A percentile compares a stretch with the other conserved stretches of the same genome.
phyloP scores from a whole-genome alignment of 2,113 vertebrate genomes.

The Nycticebus coucang region DNA sequence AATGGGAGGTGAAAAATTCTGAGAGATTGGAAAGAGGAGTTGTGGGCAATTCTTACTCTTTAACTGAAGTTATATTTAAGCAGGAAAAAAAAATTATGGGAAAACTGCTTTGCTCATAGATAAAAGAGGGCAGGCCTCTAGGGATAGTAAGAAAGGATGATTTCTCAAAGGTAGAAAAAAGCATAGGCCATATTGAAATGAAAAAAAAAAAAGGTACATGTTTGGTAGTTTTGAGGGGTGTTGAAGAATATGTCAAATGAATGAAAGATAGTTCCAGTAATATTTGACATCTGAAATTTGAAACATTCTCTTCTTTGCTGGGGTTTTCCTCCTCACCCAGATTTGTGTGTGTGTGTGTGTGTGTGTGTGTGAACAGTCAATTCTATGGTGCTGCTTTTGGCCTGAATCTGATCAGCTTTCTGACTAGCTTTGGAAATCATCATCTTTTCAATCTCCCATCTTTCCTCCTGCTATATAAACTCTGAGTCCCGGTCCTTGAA shows the following conservation, averaged over 20 bases:
- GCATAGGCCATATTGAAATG: neutral
- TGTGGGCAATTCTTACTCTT: neutral
- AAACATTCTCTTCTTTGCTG: neutral
- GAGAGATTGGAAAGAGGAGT: neutral
- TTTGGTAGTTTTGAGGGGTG: neutral
- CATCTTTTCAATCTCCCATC: neutral
- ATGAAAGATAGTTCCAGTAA: neutral
- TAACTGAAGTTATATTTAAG: neutral
- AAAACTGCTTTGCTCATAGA: neutral
- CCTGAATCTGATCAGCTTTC: neutral
- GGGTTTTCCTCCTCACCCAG: neutral
- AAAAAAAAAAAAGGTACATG: neutral
- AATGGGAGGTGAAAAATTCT: neutral
- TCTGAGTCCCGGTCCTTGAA: neutral
- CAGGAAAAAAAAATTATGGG: neutral
- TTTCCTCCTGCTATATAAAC: neutral
- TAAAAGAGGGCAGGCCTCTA: neutral
- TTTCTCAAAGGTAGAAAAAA: neutral
- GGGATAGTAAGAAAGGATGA: neutral
- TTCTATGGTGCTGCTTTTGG: neutral
- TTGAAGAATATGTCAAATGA: neutral
- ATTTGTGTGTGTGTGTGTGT: no score
- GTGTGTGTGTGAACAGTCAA: neutral
- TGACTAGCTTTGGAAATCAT: neutral
- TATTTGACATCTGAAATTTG: neutral